Conservation (phyloP, 2,113 vertebrate species). For the Hippocampus abdominalis region DNA sequence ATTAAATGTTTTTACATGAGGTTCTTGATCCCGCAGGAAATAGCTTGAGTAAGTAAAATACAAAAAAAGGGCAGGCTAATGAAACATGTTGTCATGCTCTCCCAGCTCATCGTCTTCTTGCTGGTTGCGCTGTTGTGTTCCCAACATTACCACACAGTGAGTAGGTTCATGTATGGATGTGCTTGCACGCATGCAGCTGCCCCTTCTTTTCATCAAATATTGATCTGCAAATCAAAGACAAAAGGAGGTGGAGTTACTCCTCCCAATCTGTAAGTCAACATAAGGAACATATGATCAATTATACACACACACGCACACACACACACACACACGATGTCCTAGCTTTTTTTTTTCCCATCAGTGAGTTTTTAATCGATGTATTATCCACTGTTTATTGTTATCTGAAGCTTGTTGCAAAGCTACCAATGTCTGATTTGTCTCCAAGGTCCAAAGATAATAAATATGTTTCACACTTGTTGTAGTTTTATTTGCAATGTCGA, state of each 20-base stretch:
- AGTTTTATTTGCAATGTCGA: slow-evolving; percentile 32
- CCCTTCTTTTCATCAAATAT: slow-evolving; percentile 47
- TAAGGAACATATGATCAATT: slow-evolving; percentile 19
- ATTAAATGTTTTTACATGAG: slow-evolving; percentile 15
- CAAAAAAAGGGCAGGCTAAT: slow-evolving; percentile 16
- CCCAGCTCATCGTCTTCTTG: slow-evolving; percentile 33
- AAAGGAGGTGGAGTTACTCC: slow-evolving; percentile 14
- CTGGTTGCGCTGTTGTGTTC: slow-evolving; percentile 11
- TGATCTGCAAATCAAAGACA: slow-evolving; percentile 40
- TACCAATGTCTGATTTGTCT: slow-evolving; percentile 6
- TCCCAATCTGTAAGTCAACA: slow-evolving; percentile 23
- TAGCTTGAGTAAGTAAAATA: neutral
- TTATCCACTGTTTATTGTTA: slow-evolving; percentile 5
- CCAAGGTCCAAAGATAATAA: slow-evolving; percentile 24
- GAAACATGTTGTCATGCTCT: slow-evolving; percentile 23
- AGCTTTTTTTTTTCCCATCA: neutral
- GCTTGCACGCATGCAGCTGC: slow-evolving; percentile 14
- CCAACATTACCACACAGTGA: neutral
- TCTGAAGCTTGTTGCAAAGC: slow-evolving; percentile 4
- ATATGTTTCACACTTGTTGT: slow-evolving; percentile 12
- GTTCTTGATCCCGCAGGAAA: slow-evolving; percentile 12
- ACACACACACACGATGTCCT: neutral
- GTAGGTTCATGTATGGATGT: slow-evolving; percentile 14
- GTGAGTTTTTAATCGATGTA: slow-evolving; percentile 4
- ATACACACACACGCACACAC: neutral